Evolutionary conservation across 2,797 vertebrate genomes (phyloP).

Genomic region (Orientallactaga sibirica): DNA sequence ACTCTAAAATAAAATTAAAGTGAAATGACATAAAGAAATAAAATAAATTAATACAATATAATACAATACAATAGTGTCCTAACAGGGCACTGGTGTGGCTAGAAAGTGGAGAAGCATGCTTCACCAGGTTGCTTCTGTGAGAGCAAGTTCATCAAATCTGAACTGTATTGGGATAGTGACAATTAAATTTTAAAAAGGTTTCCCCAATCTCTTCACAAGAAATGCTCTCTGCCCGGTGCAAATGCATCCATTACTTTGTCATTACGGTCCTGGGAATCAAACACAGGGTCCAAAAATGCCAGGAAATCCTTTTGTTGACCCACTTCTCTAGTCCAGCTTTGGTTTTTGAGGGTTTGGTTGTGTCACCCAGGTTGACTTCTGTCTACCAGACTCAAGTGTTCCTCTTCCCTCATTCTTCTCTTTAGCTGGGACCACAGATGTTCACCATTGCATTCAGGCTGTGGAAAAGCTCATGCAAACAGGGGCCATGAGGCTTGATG

Average conservation of each 20-base stretch:
- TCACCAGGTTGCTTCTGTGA: accelerated
- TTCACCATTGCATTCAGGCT: accelerated
- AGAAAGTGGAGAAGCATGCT: background rate
- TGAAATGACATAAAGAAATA: too few relatives aligned
- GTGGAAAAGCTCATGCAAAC: background rate
- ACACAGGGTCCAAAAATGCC: too few relatives aligned
- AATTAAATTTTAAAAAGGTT: background rate
- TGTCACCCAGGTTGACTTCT: background rate
- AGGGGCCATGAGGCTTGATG: too few relatives aligned
- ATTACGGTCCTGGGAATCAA: background rate
- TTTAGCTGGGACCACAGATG: too few relatives aligned
- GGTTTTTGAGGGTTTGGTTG: too few relatives aligned
- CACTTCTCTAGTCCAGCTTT: too few relatives aligned
- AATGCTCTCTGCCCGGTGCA: background rate
- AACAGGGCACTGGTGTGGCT: too few relatives aligned
- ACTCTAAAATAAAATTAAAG: background rate
- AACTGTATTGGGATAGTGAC: background rate
- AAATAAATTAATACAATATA: background rate
- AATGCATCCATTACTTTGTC: background rate
- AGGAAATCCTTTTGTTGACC: background rate
- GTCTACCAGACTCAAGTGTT: background rate
- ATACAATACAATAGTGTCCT: too few relatives aligned
- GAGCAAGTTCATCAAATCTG: background rate
- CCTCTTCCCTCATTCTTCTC: background rate
- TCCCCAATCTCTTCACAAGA: background rate